Evolutionary conservation across 1,140 invertebrate species (phyloP).

Genomic region (Pararge aegeria): DNA sequence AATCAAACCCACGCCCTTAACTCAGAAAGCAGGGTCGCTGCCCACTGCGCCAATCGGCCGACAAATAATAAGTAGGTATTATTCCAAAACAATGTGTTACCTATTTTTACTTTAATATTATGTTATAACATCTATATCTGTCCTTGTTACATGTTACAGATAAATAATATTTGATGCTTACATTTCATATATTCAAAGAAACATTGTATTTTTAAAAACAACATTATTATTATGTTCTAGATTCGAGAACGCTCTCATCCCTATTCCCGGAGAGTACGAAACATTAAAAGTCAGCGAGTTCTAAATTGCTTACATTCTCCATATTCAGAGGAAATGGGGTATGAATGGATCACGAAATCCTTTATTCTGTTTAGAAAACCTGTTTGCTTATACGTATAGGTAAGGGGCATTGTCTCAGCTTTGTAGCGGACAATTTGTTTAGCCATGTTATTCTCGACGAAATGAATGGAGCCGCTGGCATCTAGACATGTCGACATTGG

Average conservation of each 20-base stretch:
- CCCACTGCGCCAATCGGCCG: too few relatives aligned
- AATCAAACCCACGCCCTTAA: too few relatives aligned
- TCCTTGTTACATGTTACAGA: neutral
- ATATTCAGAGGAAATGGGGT: neutral
- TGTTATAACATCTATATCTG: neutral
- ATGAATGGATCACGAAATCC: neutral
- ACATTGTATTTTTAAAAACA: neutral
- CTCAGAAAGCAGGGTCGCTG: too few relatives aligned
- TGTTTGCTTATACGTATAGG: neutral
- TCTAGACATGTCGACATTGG: slow-evolving; percentile 22
- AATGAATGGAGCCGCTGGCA: slow-evolving; percentile 11
- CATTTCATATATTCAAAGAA: neutral
- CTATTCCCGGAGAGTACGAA: neutral
- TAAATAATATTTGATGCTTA: neutral
- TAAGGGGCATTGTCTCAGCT: neutral
- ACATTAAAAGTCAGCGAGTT: neutral
- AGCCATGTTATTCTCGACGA: slow-evolving; percentile 3
- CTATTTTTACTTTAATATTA: neutral
- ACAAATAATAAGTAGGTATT: too few relatives aligned
- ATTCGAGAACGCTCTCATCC: too few relatives aligned
- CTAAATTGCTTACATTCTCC: neutral
- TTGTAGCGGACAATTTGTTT: slow-evolving; percentile 11
- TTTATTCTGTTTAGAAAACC: neutral
- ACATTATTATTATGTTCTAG: neutral
- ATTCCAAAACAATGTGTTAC: too few relatives aligned